Percentiles rank a stretch among this genome's conserved stretches.
Conservation (phyloP, 1,140 invertebrate genomes). For the Neodiprion lecontei region DNA sequence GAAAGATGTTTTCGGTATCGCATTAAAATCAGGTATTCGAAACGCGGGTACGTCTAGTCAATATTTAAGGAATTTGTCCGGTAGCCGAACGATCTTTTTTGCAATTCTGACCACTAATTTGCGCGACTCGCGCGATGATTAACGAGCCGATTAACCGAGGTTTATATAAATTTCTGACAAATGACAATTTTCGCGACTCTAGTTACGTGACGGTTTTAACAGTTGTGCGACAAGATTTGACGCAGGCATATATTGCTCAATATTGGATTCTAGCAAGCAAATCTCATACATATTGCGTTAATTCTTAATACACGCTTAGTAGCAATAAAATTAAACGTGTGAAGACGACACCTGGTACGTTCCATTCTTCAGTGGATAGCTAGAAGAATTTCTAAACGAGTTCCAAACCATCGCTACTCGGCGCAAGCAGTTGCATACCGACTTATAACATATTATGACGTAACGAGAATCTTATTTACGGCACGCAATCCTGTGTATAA, state of each 20-base stretch:
- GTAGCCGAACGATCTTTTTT: no score
- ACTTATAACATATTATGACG: background rate
- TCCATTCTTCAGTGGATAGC: background rate
- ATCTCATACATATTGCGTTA: background rate
- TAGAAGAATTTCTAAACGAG: background rate
- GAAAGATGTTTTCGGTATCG: no score
- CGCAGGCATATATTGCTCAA: background rate
- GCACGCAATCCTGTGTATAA: background rate
- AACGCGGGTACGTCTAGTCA: no score
- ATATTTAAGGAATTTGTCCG: no score
- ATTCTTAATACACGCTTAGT: background rate
- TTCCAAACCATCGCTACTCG: background rate
- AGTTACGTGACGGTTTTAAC: background rate
- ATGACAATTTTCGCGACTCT: background rate
- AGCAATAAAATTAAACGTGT: background rate
- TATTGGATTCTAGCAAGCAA: background rate
- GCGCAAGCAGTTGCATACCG: no score
- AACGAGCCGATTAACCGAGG: no score
- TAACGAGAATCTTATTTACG: background rate
- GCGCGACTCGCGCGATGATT: no score
- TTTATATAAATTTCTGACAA: no score
- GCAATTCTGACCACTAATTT: no score
- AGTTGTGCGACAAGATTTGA: background rate
- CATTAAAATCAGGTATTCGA: no score
- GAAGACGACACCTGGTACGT: background rate